Evolutionary conservation across 2,888 invertebrate genomes (phyloP).

Genomic region (Lasioglossum calceatum): DNA sequence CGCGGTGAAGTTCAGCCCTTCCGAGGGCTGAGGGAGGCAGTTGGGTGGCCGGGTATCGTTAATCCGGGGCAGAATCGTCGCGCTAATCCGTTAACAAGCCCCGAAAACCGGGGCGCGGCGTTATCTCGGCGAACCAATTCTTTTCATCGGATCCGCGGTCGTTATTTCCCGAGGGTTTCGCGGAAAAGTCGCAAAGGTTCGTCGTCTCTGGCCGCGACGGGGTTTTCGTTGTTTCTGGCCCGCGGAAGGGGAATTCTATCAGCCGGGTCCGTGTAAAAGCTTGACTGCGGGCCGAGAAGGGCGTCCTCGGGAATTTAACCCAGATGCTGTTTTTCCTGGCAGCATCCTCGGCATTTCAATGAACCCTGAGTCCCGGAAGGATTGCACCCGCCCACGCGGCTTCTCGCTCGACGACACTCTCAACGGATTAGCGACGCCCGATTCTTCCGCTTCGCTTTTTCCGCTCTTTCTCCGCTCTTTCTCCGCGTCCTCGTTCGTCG

Average conservation of each 20-base stretch:
- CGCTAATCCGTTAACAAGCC: constrained; percentile 2
- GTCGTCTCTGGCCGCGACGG: neutral
- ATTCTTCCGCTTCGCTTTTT: constrained; percentile 17
- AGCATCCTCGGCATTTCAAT: constrained; percentile 67
- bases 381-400: constrained; percentile 38
- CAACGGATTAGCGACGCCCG: constrained; percentile 61
- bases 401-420: constrained; percentile 48
- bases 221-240: neutral
- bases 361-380: constrained; percentile 54
- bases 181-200: neutral
- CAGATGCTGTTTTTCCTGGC: constrained; percentile 65
- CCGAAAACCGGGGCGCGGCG: neutral
- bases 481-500: neutral
- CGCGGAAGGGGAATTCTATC: constrained; percentile 53
- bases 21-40: neutral
- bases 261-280: constrained; percentile 25
- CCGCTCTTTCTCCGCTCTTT: neutral
- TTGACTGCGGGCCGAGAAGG: neutral
- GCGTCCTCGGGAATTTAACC: constrained; percentile 66
- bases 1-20: neutral
- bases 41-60: neutral
- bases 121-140: neutral
- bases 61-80: neutral
- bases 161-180: constrained; percentile 56
- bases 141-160: constrained; percentile 22